phyloP scores from a whole-genome alignment of 2,113 vertebrate genomes.

The Toxotes chatareus region DNA sequence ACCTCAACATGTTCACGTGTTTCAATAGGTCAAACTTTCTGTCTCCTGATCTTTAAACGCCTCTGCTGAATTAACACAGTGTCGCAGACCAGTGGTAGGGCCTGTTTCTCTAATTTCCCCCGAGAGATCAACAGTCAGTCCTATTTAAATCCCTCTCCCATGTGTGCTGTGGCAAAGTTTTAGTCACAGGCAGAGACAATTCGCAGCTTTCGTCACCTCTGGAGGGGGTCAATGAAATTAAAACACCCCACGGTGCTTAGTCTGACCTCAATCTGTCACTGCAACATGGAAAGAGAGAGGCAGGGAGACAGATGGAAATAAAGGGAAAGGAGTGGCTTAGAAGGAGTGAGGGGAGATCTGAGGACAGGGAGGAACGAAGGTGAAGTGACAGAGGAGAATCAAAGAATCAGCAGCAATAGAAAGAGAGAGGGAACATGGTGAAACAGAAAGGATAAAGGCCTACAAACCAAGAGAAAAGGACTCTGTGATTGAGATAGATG shows the following conservation, averaged over 20 bases:
- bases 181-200: conserved; percentile 67
- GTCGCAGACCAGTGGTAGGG: conserved; percentile 5
- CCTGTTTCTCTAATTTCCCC: conserved; percentile 58
- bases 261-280: conserved; percentile 84
- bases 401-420: conserved; percentile 33
- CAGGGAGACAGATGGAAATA: conserved; percentile 27
- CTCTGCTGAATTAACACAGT: conserved; percentile 43
- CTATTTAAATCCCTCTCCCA: conserved; percentile 67
- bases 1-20: conserved; percentile 28
- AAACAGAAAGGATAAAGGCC: conserved; percentile 18
- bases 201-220: conserved; percentile 77
- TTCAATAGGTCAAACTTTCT: conserved; percentile 37
- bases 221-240: conserved; percentile 81
- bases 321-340: conserved; percentile 14
- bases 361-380: conserved; percentile 18
- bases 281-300: conserved; percentile 51
- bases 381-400: conserved; percentile 40
- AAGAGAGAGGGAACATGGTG: conserved; percentile 8
- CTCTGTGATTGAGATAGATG: conserved; percentile 27
- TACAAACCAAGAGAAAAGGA: conserved; percentile 15
- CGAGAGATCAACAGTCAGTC: conserved; percentile 49
- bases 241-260: conserved; percentile 74
- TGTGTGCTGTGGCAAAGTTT: conserved; percentile 61
- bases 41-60: conserved; percentile 31
- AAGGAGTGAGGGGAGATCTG: conserved; percentile 33